A percentile compares a stretch with the other conserved stretches of the same genome.
phyloP scores from a whole-genome alignment of 2,113 vertebrate genomes.

The Nematolebias whitei region DNA sequence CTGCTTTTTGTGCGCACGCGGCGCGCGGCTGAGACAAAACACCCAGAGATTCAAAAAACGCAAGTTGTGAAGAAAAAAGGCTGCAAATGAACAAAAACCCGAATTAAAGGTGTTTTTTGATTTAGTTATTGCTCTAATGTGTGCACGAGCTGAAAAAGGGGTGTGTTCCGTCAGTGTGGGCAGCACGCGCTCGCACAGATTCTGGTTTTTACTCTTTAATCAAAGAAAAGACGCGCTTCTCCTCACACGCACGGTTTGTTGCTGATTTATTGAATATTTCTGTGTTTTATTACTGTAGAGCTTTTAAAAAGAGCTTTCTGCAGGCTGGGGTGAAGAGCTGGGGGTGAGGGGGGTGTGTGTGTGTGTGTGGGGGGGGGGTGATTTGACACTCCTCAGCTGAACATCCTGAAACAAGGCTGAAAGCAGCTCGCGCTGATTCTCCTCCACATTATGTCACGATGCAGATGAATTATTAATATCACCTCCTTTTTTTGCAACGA shows the following conservation, averaged over 20 bases:
- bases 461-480: slow-evolving; percentile 60
- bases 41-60: background rate
- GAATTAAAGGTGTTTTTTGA: background rate
- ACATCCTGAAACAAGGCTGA: too few species aligned
- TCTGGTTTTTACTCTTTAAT: slow-evolving; percentile 29
- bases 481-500: slow-evolving; percentile 41
- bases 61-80: background rate
- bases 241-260: background rate
- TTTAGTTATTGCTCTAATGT: background rate
- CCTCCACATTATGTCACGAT: slow-evolving; percentile 52
- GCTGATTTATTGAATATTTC: background rate
- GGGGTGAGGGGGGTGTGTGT: background rate
- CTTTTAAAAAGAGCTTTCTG: slow-evolving; percentile 4
- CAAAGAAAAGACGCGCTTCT: background rate
- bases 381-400: too few species aligned
- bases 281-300: background rate
- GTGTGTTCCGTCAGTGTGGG: slow-evolving; percentile 63
- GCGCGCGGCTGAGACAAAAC: slow-evolving; percentile 13
- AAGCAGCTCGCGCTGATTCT: background rate
- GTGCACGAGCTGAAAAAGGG: slow-evolving; percentile 71
- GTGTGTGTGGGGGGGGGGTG: too few species aligned
- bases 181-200: slow-evolving; percentile 35
- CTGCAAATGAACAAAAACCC: too few species aligned
- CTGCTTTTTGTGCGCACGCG: slow-evolving; percentile 25
- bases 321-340: slow-evolving; percentile 14